Base-by-base conservation (phyloP, 30 jellyfish, hydroid and myxozoan genomes). In the Cassiopea xamachana region DNA sequence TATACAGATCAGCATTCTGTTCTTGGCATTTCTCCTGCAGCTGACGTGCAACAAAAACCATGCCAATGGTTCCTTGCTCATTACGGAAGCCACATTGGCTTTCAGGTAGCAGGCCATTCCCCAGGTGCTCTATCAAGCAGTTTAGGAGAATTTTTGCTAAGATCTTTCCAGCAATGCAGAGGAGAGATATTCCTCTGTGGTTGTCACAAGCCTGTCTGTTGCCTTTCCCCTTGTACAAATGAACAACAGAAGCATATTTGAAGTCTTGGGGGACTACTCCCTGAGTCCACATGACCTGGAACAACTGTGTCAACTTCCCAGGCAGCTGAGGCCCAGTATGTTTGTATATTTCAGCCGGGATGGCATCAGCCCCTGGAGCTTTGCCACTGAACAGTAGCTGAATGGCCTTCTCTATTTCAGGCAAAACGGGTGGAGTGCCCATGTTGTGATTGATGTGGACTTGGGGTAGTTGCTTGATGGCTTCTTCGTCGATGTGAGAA, bases 121-220 rank as follows among this genome's bases (percentile, higher is more conserved):
- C 90, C 17, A 85, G 79, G 62, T 48, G 62, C 8, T 58, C 80
- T 1, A 10, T 12, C 19, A 85, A 81, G 15, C 93, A 46, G 7
- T 69, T 67, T 27, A 64, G 75, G 15, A 69, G 72, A 18, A 83
- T 44, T 39, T 74, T 46, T 13, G 92, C 88, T 75, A 83, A 68
- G 74, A 83, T 83, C 73, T 83, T 67, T 19, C 87, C 87, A 1
- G 85, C 92, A 16, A 83, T 69, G 47, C 75, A 69, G 83, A 85
- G 93, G n/a, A 85, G 93, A 27, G 93, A 73, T 80, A 85, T 85
- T 9, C 93, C 93, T 5, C 88, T 49, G 80, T 85, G 80, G 80
- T 73, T 83, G 73, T 49, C 92, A 15, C 92, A 83, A 8, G 47
- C 58, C 85, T 12, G 74, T 16, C 64, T 17, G 87, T 69, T 71